Evolutionary conservation across 2,888 invertebrate species (phyloP).

Genomic region (Athalia rosae): DNA sequence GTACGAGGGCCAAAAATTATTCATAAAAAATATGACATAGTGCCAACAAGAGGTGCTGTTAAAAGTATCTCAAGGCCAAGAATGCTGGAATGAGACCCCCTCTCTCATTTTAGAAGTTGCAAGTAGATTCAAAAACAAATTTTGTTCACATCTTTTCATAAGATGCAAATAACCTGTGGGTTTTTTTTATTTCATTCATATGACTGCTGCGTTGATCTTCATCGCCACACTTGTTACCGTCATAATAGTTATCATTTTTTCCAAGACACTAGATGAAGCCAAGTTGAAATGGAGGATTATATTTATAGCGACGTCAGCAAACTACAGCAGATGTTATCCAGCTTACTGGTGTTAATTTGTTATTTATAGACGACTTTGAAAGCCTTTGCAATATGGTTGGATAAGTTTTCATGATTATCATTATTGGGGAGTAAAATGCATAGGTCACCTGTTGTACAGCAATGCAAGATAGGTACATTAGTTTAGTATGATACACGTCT

Average conservation of each 20-base stretch:
- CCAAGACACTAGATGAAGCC: neutral
- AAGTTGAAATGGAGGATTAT: conserved; percentile 1
- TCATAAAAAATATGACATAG: conserved; percentile 22
- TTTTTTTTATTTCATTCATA: neutral
- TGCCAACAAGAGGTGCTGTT: neutral
- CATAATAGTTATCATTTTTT: too few species aligned
- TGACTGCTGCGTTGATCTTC: neutral
- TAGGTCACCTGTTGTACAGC: neutral
- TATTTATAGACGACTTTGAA: conserved; percentile 60
- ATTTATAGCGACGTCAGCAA: conserved; percentile 26
- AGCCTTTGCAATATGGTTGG: conserved; percentile 66
- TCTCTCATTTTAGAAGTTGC: too few species aligned
- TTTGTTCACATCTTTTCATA: neutral
- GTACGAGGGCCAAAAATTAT: neutral
- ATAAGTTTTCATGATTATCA: conserved; percentile 68
- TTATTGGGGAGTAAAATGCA: conserved; percentile 17
- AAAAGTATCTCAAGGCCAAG: conserved; percentile 29
- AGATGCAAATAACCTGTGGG: neutral
- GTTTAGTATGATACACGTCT: too few species aligned
- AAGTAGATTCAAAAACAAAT: neutral
- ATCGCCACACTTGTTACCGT: neutral
- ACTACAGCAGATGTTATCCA: conserved; percentile 36
- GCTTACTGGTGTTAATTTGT: conserved; percentile 38
- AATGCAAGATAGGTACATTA: neutral
- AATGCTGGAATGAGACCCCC: neutral